Conservation (phyloP, 2,113 vertebrate genomes). For the Takifugu flavidus region DNA sequence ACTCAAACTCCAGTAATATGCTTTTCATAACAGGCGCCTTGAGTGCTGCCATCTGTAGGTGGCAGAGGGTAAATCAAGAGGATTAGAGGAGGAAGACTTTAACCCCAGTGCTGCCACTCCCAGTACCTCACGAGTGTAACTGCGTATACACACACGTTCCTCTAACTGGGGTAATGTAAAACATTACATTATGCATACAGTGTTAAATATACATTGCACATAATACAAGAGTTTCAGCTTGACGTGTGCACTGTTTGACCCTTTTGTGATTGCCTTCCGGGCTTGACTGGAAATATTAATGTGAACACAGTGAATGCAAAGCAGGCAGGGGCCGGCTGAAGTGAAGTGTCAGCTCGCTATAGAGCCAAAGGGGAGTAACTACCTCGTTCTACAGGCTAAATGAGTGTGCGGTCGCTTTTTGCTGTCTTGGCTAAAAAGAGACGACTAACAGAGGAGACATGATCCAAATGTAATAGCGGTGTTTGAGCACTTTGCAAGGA, state of each 20-base stretch:
- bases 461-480: conserved; percentile 8
- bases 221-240: conserved; percentile 18
- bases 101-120: conserved; percentile 36
- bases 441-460: conserved; percentile 14
- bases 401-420: conserved; percentile 20
- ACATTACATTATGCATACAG: conserved; percentile 19
- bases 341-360: conserved; percentile 32
- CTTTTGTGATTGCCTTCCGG: conserved; percentile 28
- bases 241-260: conserved; percentile 30
- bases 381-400: conserved; percentile 26
- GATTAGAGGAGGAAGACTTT: conserved; percentile 41
- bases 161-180: conserved; percentile 16
- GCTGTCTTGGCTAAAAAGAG: conserved; percentile 26
- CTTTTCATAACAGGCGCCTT: conserved; percentile 13
- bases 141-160: not conserved
- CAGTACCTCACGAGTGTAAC: not conserved
- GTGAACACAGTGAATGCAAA: conserved; percentile 23
- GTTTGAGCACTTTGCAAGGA: conserved; percentile 12
- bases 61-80: conserved; percentile 45
- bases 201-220: conserved; percentile 17
- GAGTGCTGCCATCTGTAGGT: conserved; percentile 41
- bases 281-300: conserved; percentile 37
- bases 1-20: not conserved
- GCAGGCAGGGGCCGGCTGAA: conserved; percentile 21
- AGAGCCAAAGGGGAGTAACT: conserved; percentile 9